These are phyloP conservation scores for Agrochola circellaris DNA, from an alignment of 2,888 invertebrate genomes.

Conservation along the genomic window DNA sequence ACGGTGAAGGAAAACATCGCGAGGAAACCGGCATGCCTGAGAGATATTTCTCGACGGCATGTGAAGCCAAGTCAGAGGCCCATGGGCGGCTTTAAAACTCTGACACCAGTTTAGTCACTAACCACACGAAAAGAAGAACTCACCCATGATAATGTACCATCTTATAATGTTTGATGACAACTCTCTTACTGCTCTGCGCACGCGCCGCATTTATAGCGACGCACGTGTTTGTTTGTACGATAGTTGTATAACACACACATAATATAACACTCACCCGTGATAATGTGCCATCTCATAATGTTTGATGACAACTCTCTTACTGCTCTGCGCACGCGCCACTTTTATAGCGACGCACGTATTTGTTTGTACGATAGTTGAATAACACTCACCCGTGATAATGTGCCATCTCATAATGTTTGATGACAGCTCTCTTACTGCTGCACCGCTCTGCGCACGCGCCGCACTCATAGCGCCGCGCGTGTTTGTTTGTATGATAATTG, in stretches of 20 bases:
- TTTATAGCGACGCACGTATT: constrained; percentile 75
- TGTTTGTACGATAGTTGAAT: constrained; percentile 79
- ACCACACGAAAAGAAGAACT: constrained; percentile 32
- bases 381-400: constrained; percentile 78
- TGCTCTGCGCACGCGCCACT: constrained; percentile 74
- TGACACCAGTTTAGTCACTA: no score
- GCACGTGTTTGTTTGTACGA: constrained; percentile 76
- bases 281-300: constrained; percentile 75
- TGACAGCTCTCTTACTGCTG: constrained; percentile 69
- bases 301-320: constrained; percentile 69
- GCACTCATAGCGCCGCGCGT: constrained; percentile 76
- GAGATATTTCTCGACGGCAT: no score
- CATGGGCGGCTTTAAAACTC: no score
- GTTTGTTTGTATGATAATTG: constrained; percentile 80
- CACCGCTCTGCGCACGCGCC: constrained; percentile 67
- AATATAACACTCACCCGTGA: constrained; percentile 68
- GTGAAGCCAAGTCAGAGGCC: no score
- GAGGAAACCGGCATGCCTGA: no score
- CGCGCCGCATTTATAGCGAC: constrained; percentile 74
- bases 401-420: constrained; percentile 71
- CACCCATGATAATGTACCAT: constrained; percentile 72
- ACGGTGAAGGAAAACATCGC: no score
- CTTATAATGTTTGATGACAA: constrained; percentile 73
- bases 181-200: constrained; percentile 73
- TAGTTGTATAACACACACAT: constrained; percentile 77